A percentile compares a stretch with the other conserved stretches of the same genome.
Conservation (phyloP, 2,797 vertebrate species). For the Cetoscarus ocellatus region DNA sequence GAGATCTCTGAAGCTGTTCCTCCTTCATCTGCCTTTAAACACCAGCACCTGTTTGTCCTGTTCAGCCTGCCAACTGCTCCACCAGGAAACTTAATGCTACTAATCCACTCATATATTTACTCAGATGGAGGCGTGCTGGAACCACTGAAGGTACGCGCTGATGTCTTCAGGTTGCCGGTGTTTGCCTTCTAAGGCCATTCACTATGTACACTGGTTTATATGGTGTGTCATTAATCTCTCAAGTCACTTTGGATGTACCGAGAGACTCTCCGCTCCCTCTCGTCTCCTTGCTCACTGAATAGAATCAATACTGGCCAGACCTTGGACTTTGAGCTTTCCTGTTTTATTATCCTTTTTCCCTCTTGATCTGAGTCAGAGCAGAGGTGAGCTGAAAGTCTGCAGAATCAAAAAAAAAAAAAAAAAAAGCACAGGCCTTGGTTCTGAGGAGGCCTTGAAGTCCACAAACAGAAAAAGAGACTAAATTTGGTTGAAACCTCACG, state of each 20-base stretch:
- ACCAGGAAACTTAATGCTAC: slow-evolving; percentile 52
- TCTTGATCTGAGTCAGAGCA: slow-evolving; percentile 25
- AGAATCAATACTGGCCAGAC: slow-evolving; percentile 14
- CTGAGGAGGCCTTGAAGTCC: slow-evolving; percentile 23
- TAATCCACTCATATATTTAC: slow-evolving; percentile 64
- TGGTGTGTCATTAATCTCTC: slow-evolving; percentile 47
- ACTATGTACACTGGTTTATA: slow-evolving; percentile 36
- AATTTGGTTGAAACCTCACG: slow-evolving; percentile 19
- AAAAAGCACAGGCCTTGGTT: slow-evolving; percentile 28
- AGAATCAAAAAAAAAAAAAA: slow-evolving; percentile 20
- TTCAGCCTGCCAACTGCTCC: slow-evolving; percentile 58
- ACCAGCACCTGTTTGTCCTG: slow-evolving; percentile 56
- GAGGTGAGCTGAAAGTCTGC: background rate
- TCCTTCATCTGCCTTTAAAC: slow-evolving; percentile 52
- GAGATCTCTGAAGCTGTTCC: slow-evolving; percentile 16
- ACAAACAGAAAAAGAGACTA: background rate
- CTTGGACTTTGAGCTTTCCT: slow-evolving; percentile 13
- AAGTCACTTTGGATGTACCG: slow-evolving; percentile 16
- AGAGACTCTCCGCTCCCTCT: slow-evolving; percentile 12
- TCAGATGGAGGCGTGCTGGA: slow-evolving; percentile 49
- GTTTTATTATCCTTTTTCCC: slow-evolving; percentile 19
- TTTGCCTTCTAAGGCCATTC: slow-evolving; percentile 45
- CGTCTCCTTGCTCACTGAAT: slow-evolving; percentile 14
- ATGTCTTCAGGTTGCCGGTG: slow-evolving; percentile 28
- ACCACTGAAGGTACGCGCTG: slow-evolving; percentile 16